Evolutionary conservation across 2,113 vertebrate genomes (phyloP).

Genomic region (Lontra canadensis): DNA sequence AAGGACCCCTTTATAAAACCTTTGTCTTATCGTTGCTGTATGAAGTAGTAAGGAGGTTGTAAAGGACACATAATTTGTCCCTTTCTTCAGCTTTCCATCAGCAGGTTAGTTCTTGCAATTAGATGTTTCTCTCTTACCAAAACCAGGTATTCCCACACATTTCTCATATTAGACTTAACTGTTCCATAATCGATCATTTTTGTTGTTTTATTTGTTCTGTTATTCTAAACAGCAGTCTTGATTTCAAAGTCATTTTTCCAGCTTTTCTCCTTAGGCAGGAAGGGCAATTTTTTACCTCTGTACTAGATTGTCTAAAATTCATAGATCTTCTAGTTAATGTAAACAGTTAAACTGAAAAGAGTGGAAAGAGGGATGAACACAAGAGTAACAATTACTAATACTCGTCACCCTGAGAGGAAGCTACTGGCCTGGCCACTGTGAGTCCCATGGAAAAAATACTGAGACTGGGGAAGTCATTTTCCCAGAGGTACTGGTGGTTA

Average conservation of each 20-base stretch:
- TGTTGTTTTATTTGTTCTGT: neutral
- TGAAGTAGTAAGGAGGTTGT: neutral
- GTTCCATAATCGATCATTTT: neutral
- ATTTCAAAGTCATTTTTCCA: neutral
- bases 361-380: neutral
- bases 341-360: conserved; percentile 17
- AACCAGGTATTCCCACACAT: conserved; percentile 17
- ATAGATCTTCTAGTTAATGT: neutral
- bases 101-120: neutral
- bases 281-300: neutral
- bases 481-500: neutral
- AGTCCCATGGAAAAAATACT: neutral
- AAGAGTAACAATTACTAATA: neutral
- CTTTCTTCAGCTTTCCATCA: neutral
- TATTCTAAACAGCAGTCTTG: neutral
- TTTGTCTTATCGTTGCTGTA: neutral
- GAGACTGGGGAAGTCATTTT: neutral
- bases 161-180: neutral
- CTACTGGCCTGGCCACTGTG: neutral
- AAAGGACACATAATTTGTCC: neutral
- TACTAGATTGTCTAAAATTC: neutral
- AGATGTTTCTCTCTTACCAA: neutral
- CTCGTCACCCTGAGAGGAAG: neutral
- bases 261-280: neutral
- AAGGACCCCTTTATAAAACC: neutral